phyloP scores from a whole-genome alignment of 2,888 invertebrate species.

The Zeuzera pyrina region DNA sequence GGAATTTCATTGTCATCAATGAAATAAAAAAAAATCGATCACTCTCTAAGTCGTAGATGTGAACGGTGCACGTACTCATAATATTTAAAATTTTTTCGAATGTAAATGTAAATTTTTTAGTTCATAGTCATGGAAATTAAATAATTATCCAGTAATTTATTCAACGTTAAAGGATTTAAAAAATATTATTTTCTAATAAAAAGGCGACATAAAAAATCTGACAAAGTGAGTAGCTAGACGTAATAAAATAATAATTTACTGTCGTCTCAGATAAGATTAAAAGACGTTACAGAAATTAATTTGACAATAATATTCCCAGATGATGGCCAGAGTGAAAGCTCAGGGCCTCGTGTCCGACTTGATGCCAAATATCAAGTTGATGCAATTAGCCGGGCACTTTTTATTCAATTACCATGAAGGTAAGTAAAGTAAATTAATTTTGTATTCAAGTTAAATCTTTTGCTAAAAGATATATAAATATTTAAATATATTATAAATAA shows the following conservation, averaged over 20 bases:
- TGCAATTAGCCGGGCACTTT: constrained; percentile 85
- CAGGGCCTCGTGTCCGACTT: constrained; percentile 86
- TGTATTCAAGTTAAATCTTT: no score
- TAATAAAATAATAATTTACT: not conserved
- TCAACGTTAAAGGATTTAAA: not conserved
- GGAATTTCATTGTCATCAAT: no score
- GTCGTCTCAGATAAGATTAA: not conserved
- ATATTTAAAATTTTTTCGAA: constrained; percentile 3
- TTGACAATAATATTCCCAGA: constrained; percentile 33
- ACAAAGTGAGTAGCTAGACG: not conserved
- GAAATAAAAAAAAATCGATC: constrained; percentile 43
- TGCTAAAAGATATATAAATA: no score
- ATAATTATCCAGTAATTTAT: no score
- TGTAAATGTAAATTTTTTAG: not conserved
- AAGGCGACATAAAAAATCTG: not conserved
- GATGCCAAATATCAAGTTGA: constrained; percentile 86
- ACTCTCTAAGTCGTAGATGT: constrained; percentile 23
- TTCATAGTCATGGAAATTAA: constrained; percentile 1
- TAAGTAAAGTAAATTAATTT: no score
- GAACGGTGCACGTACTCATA: constrained; percentile 25
- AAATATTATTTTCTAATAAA: not conserved
- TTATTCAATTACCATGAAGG: constrained; percentile 84
- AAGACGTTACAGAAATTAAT: not conserved
- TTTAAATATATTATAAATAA: no score
- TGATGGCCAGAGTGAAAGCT: constrained; percentile 58